phyloP scores from a whole-genome alignment of 64 coral and sea anemone genomes.

The Montipora foliosa region DNA sequence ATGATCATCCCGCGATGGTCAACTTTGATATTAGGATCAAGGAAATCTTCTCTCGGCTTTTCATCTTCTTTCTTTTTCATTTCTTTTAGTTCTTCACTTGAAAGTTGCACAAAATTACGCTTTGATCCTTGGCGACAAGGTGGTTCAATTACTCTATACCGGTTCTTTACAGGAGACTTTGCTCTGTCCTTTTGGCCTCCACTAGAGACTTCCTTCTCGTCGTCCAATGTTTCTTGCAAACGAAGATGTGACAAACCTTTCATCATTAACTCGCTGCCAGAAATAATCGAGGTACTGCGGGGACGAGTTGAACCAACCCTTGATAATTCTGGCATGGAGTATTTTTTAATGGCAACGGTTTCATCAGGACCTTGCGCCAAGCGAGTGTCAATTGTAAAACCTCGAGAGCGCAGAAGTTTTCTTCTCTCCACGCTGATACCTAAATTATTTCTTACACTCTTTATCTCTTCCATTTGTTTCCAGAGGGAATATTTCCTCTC shows the following conservation, averaged over 20 bases:
- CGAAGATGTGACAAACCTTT: constrained; percentile 4
- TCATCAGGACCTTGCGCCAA: neutral
- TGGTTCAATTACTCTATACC: constrained; percentile 76
- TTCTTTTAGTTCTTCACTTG: constrained; percentile 57
- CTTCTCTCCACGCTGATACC: constrained; percentile 73
- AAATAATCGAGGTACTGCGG: neutral
- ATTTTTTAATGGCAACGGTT: constrained; percentile 5
- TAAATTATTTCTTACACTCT: constrained; percentile 49
- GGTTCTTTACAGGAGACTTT: constrained; percentile 1
- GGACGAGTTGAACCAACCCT: neutral
- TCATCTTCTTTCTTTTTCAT: constrained; percentile 38
- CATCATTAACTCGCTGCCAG: neutral
- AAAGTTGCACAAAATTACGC: constrained; percentile 66
- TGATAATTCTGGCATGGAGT: neutral
- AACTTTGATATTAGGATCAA: constrained; percentile 40
- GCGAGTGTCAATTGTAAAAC: constrained; percentile 30
- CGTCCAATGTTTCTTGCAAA: neutral
- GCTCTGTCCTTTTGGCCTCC: neutral
- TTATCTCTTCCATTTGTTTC: constrained; percentile 59
- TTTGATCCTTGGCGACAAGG: constrained; percentile 68
- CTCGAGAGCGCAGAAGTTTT: constrained; percentile 62
- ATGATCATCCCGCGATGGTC: constrained; percentile 55
- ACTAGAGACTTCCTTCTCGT: neutral
- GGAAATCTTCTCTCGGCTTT: neutral
- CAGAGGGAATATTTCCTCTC: constrained; percentile 52